Base-by-base conservation (phyloP, 2,797 vertebrate genomes). In the Sebastes alutus region DNA sequence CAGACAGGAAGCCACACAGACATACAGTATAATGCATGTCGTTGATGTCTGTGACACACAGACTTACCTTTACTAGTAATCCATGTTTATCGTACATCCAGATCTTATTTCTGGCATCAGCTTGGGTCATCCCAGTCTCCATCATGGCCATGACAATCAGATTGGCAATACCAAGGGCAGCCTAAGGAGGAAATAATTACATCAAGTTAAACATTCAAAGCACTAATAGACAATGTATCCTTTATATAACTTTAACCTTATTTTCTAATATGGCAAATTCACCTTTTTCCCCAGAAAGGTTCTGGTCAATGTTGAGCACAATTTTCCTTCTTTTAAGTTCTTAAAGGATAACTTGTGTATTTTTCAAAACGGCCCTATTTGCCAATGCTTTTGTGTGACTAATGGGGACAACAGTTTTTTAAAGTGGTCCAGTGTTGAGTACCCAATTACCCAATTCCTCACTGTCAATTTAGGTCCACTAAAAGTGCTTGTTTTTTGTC, bases 81-180 rank as follows among this genome's bases (percentile, higher is more conserved):
- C 98, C 98, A 0, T 95, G 78, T 88, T 99, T 98, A 91, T 99
- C 98, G 68, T 96, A 98, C 98, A 99, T 97, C 98, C 98, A 99
- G 88, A 99, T 96, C 61, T 95, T 97, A 32, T 93, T 71, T 46
- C 87, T 94, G 62, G 98, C 98, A 4, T 97, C 97, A 38, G 96
- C 91, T 4, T 95, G 93, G 33, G 96, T 94, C 77, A 97, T 82
- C 0, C 98, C 98, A 0, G 13, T 77, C 80, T 99, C 98, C 93
- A 96, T 91, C 98, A 99, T 98, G 0, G 98, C 96, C 98, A 99
- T 98, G 5, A 98, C 97, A 12, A 99, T 99, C 62, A 99, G 96
- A 92, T 97, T 98, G 2, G 98, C 98, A 35, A 99, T 99, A 18
- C 98, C 98, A 81, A 99, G 96, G 59, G 98, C 98, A 1, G 98